Percentiles rank a stretch among this genome's conserved stretches.
Evolutionary conservation across 2,797 vertebrate genomes (phyloP).

Genomic region (Buphagus erythrorhynchus): DNA sequence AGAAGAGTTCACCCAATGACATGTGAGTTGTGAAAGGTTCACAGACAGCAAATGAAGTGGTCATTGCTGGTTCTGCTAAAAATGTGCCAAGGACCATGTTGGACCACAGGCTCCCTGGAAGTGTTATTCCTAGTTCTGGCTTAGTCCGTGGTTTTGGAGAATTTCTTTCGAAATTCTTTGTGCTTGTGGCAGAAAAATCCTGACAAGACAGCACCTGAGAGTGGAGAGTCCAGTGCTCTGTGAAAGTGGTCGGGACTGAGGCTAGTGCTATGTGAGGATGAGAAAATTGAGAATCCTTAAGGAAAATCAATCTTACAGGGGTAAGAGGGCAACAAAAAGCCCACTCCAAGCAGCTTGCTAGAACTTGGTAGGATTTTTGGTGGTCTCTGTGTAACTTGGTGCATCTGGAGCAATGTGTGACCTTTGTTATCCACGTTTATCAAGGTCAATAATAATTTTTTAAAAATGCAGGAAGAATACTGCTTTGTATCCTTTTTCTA

Average conservation of each 20-base stretch:
- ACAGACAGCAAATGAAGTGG: background rate
- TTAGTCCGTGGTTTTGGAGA: background rate
- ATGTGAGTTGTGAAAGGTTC: background rate
- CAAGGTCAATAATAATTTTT: background rate
- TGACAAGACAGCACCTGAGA: background rate
- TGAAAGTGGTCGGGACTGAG: background rate
- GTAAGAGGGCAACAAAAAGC: background rate
- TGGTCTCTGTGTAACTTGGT: background rate
- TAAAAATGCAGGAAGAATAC: background rate
- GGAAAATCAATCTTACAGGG: background rate
- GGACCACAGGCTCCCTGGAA: rapidly evolving
- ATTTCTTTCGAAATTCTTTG: background rate
- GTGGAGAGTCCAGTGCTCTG: background rate
- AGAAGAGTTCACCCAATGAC: background rate
- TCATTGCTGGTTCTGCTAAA: background rate
- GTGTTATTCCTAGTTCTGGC: background rate
- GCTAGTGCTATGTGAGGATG: background rate
- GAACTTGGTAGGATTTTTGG: background rate
- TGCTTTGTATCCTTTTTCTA: background rate
- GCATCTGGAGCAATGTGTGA: background rate
- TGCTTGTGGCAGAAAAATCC: background rate
- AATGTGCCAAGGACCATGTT: background rate
- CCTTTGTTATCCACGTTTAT: background rate
- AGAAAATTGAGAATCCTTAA: background rate
- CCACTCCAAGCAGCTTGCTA: background rate